Evolutionary conservation across 2,113 vertebrate species (phyloP), one percentile per base, ranked within the genome.

Genomic region (Tinamus guttatus): DNA sequence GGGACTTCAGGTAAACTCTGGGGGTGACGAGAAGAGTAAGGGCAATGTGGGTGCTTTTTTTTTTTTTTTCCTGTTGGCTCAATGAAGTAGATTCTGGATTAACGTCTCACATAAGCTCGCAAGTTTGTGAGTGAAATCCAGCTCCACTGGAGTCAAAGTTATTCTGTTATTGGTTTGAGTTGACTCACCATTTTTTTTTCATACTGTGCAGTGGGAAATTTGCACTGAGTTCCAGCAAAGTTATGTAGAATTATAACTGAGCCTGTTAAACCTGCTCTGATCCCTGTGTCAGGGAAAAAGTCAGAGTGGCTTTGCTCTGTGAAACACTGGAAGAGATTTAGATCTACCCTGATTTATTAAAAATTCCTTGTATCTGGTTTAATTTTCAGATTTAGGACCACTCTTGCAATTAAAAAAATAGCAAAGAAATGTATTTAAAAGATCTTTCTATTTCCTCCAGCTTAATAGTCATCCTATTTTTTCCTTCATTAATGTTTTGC

Each of bases 1-100:
- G 77, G 36, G 2, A 2, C 27, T 51, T n/a, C 7, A 13, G 14
- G 22, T 24, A 40, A 32, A 11, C n/a, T 34, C 9, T 4, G 13
- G 3, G 22, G 13, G 4, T 2, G 8, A 7, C 1, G 32, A 77
- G 45, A 45, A 43, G 13, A 41, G 62, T 0, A 2, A 32, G 52
- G 25, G n/a, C 49, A 1, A 2, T 13, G 47, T 64, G 1, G 24
- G 0, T 24, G 28, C 51, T 74, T 15, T 38, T 62, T 8, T 71
- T 36, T n/a, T n/a, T n/a, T 6, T 8, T 71, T 36, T 32, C 76
- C 38, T 70, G n/a, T 56, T 18, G 21, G 13, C 59, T 73, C 67
- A 74, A 63, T 6, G 24, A 27, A 80, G 32, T 82, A 76, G 34
- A 65, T 87, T 45, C 11, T 4, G 28, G 38, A 43, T 34, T 69